Conservation (phyloP, 2,888 invertebrate genomes). For the Molorchus minor region DNA sequence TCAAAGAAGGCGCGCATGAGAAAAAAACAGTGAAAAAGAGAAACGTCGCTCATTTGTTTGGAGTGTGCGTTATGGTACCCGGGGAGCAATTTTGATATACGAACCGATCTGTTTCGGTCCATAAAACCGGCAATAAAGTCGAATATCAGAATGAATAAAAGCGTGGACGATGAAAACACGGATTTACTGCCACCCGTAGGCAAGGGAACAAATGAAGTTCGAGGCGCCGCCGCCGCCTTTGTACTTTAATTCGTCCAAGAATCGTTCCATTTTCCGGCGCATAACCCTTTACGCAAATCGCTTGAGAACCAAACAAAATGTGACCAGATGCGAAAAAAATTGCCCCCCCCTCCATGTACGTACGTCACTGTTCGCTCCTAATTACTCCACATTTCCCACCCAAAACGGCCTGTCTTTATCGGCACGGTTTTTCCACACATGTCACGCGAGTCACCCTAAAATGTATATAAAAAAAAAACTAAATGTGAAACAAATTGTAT, state of each 20-base stretch:
- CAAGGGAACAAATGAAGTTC: neutral
- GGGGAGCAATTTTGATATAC: slow-evolving; percentile 23
- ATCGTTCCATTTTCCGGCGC: neutral
- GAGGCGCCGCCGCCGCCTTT: slow-evolving; percentile 13
- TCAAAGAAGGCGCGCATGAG: neutral
- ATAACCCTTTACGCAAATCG: neutral
- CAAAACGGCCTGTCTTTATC: slow-evolving; percentile 43
- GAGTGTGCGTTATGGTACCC: slow-evolving; percentile 23
- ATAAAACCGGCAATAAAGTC: slow-evolving; percentile 18
- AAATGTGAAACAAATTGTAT: slow-evolving; percentile 61
- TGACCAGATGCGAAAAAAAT: neutral
- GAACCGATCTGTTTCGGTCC: slow-evolving; percentile 10
- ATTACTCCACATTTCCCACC: slow-evolving; percentile 51
- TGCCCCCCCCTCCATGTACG: neutral
- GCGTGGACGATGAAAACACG: slow-evolving; percentile 12
- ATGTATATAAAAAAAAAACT: slow-evolving; percentile 38
- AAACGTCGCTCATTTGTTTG: slow-evolving; percentile 12
- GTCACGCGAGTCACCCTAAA: slow-evolving; percentile 52
- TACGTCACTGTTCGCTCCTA: slow-evolving; percentile 49
- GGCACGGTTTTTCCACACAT: slow-evolving; percentile 43
- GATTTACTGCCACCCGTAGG: slow-evolving; percentile 16
- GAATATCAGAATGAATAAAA: slow-evolving; percentile 18
- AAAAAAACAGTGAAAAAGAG: neutral
- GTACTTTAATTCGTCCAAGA: too few species aligned
- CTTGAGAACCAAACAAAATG: neutral